Percentiles rank a stretch among this genome's conserved stretches.
phyloP scores from a whole-genome alignment of 1,140 invertebrate species.

The Phymastichus coffea region DNA sequence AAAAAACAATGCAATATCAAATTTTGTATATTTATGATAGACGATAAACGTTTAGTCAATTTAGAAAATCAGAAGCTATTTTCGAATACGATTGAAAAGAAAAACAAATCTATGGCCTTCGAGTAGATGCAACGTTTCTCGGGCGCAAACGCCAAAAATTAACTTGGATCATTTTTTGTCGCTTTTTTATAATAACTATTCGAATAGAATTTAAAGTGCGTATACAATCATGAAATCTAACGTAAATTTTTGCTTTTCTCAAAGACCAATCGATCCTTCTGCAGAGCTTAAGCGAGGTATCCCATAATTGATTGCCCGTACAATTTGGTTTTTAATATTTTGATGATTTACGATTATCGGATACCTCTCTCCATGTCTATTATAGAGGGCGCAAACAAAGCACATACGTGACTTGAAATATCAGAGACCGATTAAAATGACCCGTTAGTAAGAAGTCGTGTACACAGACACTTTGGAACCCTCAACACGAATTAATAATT shows the following conservation, averaged over 20 bases:
- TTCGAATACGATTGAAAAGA: constrained; percentile 15
- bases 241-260: background rate
- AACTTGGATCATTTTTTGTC: background rate
- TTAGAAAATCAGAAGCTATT: constrained; percentile 15
- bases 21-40: constrained; percentile 10
- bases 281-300: no score
- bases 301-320: no score
- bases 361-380: no score
- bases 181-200: background rate
- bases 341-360: no score
- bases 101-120: constrained; percentile 4
- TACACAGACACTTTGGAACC: background rate
- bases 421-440: no score
- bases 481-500: background rate
- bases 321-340: no score
- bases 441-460: background rate
- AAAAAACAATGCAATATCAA: constrained; percentile 13
- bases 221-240: background rate
- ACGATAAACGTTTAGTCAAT: constrained; percentile 11
- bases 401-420: no score
- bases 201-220: background rate
- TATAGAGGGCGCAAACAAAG: no score
- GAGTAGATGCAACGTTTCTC: background rate
- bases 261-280: no score
- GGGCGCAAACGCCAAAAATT: background rate